phyloP scores from a whole-genome alignment of 2,113 vertebrate species.

The Bujurquina vittata region DNA sequence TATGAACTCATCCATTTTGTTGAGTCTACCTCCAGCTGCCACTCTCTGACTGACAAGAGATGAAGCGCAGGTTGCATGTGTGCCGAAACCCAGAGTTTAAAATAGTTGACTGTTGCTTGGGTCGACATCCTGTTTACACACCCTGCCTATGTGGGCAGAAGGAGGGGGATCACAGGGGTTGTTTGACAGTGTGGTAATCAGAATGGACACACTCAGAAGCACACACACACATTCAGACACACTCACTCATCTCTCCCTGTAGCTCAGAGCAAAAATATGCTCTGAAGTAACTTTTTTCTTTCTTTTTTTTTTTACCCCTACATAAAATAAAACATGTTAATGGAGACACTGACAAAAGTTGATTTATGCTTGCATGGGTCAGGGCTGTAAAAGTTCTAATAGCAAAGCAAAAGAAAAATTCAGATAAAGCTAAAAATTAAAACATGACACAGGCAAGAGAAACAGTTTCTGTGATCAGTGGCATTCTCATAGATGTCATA shows the following conservation, averaged over 20 bases:
- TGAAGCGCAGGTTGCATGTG: constrained; percentile 59
- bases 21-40: constrained; percentile 68
- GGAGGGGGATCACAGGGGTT: constrained; percentile 51
- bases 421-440: neutral
- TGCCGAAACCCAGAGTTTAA: constrained; percentile 56
- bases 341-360: neutral
- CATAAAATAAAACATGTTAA: constrained; percentile 1
- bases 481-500: neutral
- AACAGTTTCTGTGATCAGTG: neutral
- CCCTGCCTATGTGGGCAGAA: constrained; percentile 60
- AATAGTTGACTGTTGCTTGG: constrained; percentile 70
- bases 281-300: neutral
- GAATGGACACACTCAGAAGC: constrained; percentile 20
- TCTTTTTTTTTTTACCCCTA: neutral
- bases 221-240: neutral
- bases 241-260: neutral
- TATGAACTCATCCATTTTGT: constrained; percentile 72
- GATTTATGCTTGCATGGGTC: neutral
- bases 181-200: constrained; percentile 61
- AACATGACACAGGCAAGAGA: neutral
- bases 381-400: neutral
- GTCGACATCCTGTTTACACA: constrained; percentile 79
- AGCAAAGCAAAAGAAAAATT: neutral
- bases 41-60: constrained; percentile 43
- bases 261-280: neutral